Base-by-base conservation (phyloP, 30 jellyfish, hydroid and myxozoan species). In the Turritopsis dohrnii region DNA sequence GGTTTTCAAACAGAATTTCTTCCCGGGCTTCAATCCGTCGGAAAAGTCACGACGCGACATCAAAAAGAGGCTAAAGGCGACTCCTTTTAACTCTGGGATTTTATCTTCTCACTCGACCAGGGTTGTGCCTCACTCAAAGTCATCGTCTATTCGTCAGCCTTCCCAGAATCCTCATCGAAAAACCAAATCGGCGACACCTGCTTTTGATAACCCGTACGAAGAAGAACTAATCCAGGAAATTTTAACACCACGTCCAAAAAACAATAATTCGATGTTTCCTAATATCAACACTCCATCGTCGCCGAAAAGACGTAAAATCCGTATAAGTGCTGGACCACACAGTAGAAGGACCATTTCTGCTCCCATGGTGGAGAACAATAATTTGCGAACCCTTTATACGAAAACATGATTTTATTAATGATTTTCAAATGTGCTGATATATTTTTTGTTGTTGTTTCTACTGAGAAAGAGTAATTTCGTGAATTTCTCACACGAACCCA, bases 161-260 rank as follows among this genome's bases (percentile, higher is more conserved):
- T 16, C 81, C 29, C 84, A 28, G 84, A 65, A 54, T 16, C 41
- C 28, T 19, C 53, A 54, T 18, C 81, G 60, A 3, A 53, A 53
- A 24, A 16, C 79, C 19, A 82, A 29, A 30, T 23, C 89, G 21
- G 31, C 71, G 22, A 17, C 89, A 1, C 89, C 89, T 13, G 41
- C 29, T 0, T 66, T 82, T 66, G 41, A 82, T 41, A 82, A 82
- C 29, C 89, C 89, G 18, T 82, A 82, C 54, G 89, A 82, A 28
- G 89, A 82, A 25, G 89, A 65, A 71, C 26, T 71, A 16, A 82
- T 82, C 23, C 85, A 82, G 16, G 89, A 82, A 25, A 41, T 82
- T 65, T 65, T 82, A 23, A n/a, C 83, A 18, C 84, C 85, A 28
- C 87, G 87, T 52, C 52, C 65, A 66, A 82, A 82, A 82, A 69